phyloP scores from a whole-genome alignment of 1,140 invertebrate species.

The Ooceraea biroi region DNA sequence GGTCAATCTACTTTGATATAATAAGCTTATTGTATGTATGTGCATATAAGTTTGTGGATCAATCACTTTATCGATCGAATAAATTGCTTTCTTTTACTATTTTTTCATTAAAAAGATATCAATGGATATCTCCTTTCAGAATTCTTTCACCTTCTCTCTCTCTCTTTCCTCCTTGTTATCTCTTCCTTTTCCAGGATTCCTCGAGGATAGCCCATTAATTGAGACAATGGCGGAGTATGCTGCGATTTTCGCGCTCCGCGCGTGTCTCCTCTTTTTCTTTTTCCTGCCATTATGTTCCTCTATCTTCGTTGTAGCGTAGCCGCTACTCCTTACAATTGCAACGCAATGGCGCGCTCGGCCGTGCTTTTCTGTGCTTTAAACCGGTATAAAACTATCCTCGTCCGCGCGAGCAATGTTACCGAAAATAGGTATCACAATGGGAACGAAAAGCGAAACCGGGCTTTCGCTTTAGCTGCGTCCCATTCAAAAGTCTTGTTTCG shows the following conservation, averaged over 20 bases:
- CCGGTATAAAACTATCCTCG: slow-evolving; percentile 40
- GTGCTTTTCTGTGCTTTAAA: slow-evolving; percentile 56
- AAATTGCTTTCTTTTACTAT: background rate
- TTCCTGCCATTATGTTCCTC: slow-evolving; percentile 68
- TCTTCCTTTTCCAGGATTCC: background rate
- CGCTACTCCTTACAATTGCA: slow-evolving; percentile 71
- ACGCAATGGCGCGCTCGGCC: slow-evolving; percentile 62
- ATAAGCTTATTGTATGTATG: no score
- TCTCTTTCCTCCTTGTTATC: no score
- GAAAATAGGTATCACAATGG: slow-evolving; percentile 64
- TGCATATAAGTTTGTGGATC: background rate
- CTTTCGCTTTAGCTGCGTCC: background rate
- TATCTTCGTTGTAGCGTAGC: slow-evolving; percentile 54
- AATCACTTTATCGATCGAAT: slow-evolving; percentile 15
- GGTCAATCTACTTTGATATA: no score
- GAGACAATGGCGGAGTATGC: slow-evolving; percentile 49
- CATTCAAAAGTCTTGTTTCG: slow-evolving; percentile 5
- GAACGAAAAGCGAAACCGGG: slow-evolving; percentile 7
- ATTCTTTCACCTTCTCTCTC: background rate
- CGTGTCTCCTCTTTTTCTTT: slow-evolving; percentile 10
- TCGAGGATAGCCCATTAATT: slow-evolving; percentile 64
- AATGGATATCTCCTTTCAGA: no score
- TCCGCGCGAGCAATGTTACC: slow-evolving; percentile 38
- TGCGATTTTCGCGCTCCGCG: slow-evolving; percentile 3
- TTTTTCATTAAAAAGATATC: background rate